Evolutionary conservation across 2,888 invertebrate genomes (phyloP), one percentile per base, ranked within the genome.

Genomic region (Autographa pulchrina): DNA sequence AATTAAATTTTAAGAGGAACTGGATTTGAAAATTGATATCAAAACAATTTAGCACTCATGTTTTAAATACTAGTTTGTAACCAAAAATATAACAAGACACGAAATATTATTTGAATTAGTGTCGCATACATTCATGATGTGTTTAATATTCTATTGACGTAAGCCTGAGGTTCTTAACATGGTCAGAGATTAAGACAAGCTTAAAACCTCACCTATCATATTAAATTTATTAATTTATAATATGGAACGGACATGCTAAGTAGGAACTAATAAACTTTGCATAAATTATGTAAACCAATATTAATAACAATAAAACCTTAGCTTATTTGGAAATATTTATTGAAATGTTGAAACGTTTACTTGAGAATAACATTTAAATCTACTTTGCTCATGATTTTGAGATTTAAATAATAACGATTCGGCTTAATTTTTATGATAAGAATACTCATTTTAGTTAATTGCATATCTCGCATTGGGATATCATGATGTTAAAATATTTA

Each of bases 231-330:
- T 79, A 74, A 80, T 77, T 77, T 80, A 77, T 75, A 67, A 72
- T 72, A 81, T 58, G 62, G 70, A 72, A 69, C 65, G 70, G 77
- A 77, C 68, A 72, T 70, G 71, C 76, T 76, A 78, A 72, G 79
- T 72, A 80, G 76, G 81, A 81, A 76, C 71, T 81, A 74, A 72
- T 72, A 82, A 80, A 81, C 38, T 72, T 74, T 69, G 59, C 76
- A 81, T 81, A 81, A 81, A 74, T 81, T 82, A 82, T 82, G 65
- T 73, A 74, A 77, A 79, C 61, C 48, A 60, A 71, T 62, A 73
- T 60, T 61, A 78, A 62, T 72, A 67, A 64, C 60, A 67, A 71
- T 79, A 79, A 74, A 79, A 70, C 71, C 67, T 74, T 61, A 65
- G 65, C 70, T 68, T 69, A 77, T 70, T 75, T 78, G 75, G 75